phyloP scores from a whole-genome alignment of 2,888 invertebrate genomes.

The Mechanitis messenoides region DNA sequence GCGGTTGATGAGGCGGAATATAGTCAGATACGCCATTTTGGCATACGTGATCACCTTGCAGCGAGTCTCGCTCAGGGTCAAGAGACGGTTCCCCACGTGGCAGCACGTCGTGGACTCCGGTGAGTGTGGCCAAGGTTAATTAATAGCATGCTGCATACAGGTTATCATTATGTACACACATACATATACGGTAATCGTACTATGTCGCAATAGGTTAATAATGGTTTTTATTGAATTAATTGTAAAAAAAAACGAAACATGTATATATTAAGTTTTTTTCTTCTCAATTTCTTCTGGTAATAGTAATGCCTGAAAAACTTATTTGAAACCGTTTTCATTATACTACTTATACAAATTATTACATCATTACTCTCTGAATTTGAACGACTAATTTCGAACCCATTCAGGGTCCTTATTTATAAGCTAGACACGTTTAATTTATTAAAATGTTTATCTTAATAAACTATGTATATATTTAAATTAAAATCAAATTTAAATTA shows the following conservation, averaged over 20 bases:
- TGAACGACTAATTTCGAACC: too few species aligned
- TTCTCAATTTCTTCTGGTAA: too few species aligned
- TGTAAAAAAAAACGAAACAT: too few species aligned
- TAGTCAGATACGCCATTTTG: slow-evolving; percentile 91
- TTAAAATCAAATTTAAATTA: slow-evolving; percentile 12
- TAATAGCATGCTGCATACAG: slow-evolving; percentile 5
- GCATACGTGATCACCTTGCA: slow-evolving; percentile 93
- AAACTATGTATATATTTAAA: neutral
- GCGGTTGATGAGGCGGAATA: slow-evolving; percentile 91
- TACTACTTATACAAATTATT: too few species aligned
- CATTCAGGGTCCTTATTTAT: too few species aligned
- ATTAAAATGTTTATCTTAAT: too few species aligned
- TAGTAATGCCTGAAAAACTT: too few species aligned
- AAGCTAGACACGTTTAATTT: too few species aligned
- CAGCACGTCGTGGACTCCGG: slow-evolving; percentile 94
- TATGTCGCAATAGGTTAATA: neutral
- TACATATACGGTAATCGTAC: neutral
- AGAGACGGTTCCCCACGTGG: slow-evolving; percentile 91
- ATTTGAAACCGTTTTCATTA: too few species aligned
- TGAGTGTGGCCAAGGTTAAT: slow-evolving; percentile 55
- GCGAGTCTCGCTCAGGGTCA: slow-evolving; percentile 90
- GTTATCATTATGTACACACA: neutral
- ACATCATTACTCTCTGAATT: too few species aligned
- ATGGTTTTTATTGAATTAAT: too few species aligned
- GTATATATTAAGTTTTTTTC: too few species aligned